Evolutionary conservation across 2,113 vertebrate species (phyloP).

Genomic region (Anoura caudifer): DNA sequence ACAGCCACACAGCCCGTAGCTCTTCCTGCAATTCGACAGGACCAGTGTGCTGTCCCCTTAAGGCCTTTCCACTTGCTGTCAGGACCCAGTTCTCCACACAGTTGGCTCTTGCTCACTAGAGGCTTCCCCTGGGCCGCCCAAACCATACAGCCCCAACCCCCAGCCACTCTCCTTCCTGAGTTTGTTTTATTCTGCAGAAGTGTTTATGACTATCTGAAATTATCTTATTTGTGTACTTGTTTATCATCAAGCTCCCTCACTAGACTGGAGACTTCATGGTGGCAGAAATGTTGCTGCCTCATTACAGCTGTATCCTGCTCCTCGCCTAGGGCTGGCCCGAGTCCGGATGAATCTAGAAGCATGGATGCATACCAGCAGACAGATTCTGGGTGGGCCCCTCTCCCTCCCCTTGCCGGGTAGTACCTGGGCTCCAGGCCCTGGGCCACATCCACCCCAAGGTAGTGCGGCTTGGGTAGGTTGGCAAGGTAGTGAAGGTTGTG

Average conservation of each 20-base stretch:
- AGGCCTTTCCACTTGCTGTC: background rate
- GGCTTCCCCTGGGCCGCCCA: background rate
- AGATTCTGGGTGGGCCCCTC: background rate
- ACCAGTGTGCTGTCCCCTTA: background rate
- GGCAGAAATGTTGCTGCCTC: background rate
- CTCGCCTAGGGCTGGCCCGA: background rate
- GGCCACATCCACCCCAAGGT: slow-evolving; percentile 83
- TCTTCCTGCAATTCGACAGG: background rate
- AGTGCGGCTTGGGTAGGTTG: slow-evolving; percentile 87
- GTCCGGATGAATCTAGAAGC: background rate
- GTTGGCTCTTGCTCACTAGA: background rate
- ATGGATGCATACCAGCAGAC: background rate
- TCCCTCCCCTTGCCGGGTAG: background rate
- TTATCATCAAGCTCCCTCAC: background rate
- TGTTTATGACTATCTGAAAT: background rate
- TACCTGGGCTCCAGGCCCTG: slow-evolving; percentile 79
- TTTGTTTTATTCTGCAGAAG: background rate
- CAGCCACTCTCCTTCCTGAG: background rate
- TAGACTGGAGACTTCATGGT: background rate
- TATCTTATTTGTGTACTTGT: background rate
- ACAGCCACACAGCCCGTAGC: background rate
- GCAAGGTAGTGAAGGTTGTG: slow-evolving; percentile 82
- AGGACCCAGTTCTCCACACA: background rate
- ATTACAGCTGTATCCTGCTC: background rate
- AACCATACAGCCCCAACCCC: background rate